Base-by-base conservation (phyloP, 2,797 vertebrate genomes). In the Pangasius krempfi region DNA sequence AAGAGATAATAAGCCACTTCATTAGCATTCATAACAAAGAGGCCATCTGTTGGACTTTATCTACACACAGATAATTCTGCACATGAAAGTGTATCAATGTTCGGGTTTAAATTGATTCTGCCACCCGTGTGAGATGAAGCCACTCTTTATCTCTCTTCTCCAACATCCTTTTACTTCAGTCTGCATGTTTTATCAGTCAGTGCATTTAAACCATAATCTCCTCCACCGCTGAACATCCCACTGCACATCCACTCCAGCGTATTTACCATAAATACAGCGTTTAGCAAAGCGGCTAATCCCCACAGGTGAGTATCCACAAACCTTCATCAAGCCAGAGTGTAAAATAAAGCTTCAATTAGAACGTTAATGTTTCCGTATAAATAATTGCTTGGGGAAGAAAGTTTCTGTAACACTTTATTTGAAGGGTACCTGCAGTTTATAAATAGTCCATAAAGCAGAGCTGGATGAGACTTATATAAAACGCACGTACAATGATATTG, bases 21-120 rank as follows among this genome's bases (percentile, higher is more conserved):
- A 66, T 88, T 88, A 86, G 84, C 85, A 89, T 90, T 89, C 83
- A 72, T 81, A 88, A 89, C 80, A 90, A 90, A 86, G 44, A 37
- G 84, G 72, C 66, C 22, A 44, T 80, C 73, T 60, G 78, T 80
- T 30, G 56, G 10, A 5, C 13, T 72, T 84, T 72, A 86, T 87
- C 58, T 54, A 14, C 22, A 80, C 79, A 86, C 66, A 85, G 86
- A 90, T 64, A 81, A 84, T 88, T 86, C 80, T 84, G 56, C 85
- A 70, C 73, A 50, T 85, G 86, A 70, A 80, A 40, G 18, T 44
- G 40, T 52, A 78, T 70, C 73, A 89, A 3, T 80, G 86, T 89
- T 72, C 33, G 44, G 25, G 9, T 86, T 52, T 13, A 83, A 82
- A 83, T 87, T 37, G 54, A 87, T 79, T 76, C 58, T 66, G 20